phyloP scores from a whole-genome alignment of 2,797 vertebrate species.

The Amazona finschi region DNA sequence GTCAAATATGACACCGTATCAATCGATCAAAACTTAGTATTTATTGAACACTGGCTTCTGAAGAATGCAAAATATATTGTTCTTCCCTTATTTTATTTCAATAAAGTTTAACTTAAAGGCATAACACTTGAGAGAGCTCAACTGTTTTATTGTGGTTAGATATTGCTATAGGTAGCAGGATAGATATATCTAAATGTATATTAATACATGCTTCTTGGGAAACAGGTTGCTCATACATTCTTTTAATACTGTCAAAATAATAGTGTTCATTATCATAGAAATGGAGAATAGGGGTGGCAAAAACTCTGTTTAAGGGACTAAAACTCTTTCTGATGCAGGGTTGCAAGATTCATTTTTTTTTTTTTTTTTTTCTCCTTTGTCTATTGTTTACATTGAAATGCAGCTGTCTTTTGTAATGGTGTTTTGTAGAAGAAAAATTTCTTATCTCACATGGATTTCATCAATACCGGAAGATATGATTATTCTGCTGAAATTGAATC shows the following conservation, averaged over 20 bases:
- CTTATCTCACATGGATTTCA: not conserved
- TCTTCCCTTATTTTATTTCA: constrained; percentile 69
- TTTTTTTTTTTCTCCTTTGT: not conserved
- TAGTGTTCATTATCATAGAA: not conserved
- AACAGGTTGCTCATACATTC: not conserved
- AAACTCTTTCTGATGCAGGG: not conserved
- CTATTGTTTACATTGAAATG: not conserved
- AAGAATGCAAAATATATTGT: constrained; percentile 77
- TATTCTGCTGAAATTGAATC: constrained; percentile 33
- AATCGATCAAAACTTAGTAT: constrained; percentile 84
- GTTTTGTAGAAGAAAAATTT: not conserved
- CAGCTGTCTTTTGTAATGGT: not conserved
- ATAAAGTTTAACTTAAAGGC: constrained; percentile 79
- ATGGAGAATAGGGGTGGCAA: not conserved
- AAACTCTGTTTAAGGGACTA: not conserved
- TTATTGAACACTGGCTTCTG: constrained; percentile 77
- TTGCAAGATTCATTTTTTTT: not conserved
- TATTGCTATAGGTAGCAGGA: constrained; percentile 8
- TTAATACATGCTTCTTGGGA: not conserved
- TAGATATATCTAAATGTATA: constrained; percentile 25
- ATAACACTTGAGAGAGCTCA: constrained; percentile 60
- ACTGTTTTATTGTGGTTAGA: constrained; percentile 8
- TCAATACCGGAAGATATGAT: not conserved
- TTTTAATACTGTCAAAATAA: not conserved
- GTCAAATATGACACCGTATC: constrained; percentile 83